A percentile compares a stretch with the other conserved stretches of the same genome.
phyloP scores from a whole-genome alignment of 2,888 invertebrate species.

The Thymelicus lineola region DNA sequence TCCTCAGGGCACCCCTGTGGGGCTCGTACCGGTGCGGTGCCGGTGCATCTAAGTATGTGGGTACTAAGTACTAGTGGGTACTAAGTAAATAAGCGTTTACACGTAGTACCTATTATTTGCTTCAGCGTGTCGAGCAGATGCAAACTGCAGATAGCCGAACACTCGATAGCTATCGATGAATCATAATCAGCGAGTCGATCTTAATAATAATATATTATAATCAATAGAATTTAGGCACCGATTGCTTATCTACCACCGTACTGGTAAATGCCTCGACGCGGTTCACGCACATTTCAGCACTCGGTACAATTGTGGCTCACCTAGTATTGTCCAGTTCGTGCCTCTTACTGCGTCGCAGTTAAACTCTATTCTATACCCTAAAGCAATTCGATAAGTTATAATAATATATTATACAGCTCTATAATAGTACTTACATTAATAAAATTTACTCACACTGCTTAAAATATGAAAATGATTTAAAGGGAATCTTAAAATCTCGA shows the following conservation, averaged over 20 bases:
- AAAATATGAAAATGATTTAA: neutral
- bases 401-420: too few species aligned
- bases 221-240: slow-evolving; percentile 21
- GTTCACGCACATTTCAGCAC: too few species aligned
- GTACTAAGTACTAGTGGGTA: too few species aligned
- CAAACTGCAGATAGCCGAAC: neutral
- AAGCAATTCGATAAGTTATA: neutral
- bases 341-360: neutral
- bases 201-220: slow-evolving; percentile 27
- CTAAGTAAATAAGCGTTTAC: neutral
- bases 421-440: neutral
- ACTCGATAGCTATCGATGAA: slow-evolving; percentile 12
- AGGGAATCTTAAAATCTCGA: too few species aligned
- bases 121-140: neutral
- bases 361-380: neutral
- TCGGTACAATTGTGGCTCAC: too few species aligned
- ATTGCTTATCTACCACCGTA: slow-evolving; percentile 14
- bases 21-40: too few species aligned
- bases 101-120: neutral
- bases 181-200: slow-evolving; percentile 27
- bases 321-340: too few species aligned
- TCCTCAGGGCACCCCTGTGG: too few species aligned
- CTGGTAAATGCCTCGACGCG: too few species aligned
- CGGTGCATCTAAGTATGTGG: too few species aligned
- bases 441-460: neutral